These are phyloP conservation scores for Spodoptera exigua DNA, from an alignment of 2,888 invertebrate genomes.

Conservation along the genomic window DNA sequence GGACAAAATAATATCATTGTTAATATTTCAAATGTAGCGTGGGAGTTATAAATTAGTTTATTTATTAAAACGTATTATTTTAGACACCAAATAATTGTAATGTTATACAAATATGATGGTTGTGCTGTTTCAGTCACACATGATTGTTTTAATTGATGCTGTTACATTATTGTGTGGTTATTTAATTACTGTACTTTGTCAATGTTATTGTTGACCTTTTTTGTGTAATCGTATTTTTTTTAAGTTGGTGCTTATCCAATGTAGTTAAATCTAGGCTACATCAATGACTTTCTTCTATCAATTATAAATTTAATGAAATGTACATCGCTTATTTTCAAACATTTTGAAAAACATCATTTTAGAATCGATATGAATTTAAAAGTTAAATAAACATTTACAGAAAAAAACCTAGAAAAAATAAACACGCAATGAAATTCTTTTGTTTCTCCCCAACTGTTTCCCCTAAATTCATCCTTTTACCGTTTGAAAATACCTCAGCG, in stretches of 20 bases:
- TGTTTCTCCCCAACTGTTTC: neutral
- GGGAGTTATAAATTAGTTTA: conserved; percentile 56
- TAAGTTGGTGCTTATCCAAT: too few species aligned
- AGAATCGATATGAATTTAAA: too few species aligned
- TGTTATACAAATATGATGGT: conserved; percentile 45
- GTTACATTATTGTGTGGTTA: conserved; percentile 11
- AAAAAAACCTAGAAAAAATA: too few species aligned
- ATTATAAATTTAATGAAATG: too few species aligned
- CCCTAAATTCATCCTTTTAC: conserved; percentile 14
- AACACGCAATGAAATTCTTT: too few species aligned
- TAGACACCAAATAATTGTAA: conserved; percentile 48
- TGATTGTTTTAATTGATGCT: conserved; percentile 44
- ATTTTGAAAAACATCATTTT: too few species aligned
- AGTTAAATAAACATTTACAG: too few species aligned
- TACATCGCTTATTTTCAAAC: too few species aligned
- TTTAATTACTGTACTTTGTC: conserved; percentile 24
- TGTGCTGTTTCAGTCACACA: conserved; percentile 39
- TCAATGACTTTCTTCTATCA: too few species aligned
- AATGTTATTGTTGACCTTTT: conserved; percentile 13
- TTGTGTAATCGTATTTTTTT: neutral
- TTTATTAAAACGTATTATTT: conserved; percentile 61
- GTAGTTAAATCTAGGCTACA: too few species aligned
- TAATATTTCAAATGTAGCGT: conserved; percentile 37
- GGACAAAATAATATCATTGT: conserved; percentile 51
- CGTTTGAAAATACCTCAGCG: conserved; percentile 31